Evolutionary conservation across 1,140 invertebrate species (phyloP).

Genomic region (Latrodectus geometricus): DNA sequence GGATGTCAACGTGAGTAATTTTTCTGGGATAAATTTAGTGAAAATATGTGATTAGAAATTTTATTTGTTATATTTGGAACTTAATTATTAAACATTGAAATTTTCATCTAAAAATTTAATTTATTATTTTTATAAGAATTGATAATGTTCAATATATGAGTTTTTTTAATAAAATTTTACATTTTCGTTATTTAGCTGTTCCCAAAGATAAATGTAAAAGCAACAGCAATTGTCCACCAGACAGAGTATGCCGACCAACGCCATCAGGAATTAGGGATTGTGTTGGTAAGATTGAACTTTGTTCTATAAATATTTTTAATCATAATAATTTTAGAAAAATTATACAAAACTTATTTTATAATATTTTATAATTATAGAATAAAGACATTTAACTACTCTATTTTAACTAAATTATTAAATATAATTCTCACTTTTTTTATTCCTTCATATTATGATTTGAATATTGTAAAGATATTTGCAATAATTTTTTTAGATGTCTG

Average conservation of each 20-base stretch:
- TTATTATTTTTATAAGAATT: background rate
- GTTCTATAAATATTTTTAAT: background rate
- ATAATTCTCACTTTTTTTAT: constrained; percentile 72
- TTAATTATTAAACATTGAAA: background rate
- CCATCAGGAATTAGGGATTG: constrained; percentile 67
- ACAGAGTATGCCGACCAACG: constrained; percentile 61
- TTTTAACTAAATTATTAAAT: constrained; percentile 72
- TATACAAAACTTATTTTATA: background rate
- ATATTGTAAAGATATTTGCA: constrained; percentile 76
- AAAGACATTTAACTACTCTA: background rate
- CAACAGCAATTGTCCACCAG: constrained; percentile 64
- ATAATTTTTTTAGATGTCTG: constrained; percentile 82
- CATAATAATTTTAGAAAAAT: background rate
- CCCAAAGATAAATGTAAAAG: constrained; percentile 76
- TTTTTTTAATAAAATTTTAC: background rate
- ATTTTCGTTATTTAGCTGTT: constrained; percentile 11
- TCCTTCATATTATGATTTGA: constrained; percentile 73
- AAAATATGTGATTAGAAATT: background rate
- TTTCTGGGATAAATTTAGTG: constrained; percentile 65
- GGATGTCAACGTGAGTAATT: constrained; percentile 52
- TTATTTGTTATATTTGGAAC: too few relatives aligned
- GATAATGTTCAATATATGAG: background rate
- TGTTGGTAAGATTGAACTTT: constrained; percentile 77
- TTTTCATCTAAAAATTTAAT: background rate
- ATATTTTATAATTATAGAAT: constrained; percentile 69